phyloP scores from a whole-genome alignment of 2,113 vertebrate genomes.

The Pipra filicauda region DNA sequence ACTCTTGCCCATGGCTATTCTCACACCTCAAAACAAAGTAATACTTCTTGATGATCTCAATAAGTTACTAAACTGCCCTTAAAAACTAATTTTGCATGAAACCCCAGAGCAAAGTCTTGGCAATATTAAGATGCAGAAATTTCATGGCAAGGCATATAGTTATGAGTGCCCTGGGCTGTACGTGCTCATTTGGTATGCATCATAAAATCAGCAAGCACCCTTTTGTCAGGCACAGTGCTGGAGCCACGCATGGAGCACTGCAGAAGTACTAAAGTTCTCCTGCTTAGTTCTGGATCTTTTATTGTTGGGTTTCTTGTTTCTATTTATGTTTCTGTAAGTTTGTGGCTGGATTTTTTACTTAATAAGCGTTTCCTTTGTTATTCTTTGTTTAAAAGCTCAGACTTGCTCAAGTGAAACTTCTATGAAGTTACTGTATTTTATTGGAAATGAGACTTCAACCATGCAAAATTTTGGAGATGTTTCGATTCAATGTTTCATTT shows the following conservation, averaged over 20 bases:
- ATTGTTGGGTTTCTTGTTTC: not conserved
- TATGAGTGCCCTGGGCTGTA: slow-evolving; percentile 72
- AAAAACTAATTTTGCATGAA: slow-evolving; percentile 83
- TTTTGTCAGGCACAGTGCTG: slow-evolving; percentile 70
- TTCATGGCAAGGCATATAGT: slow-evolving; percentile 75
- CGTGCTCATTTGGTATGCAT: slow-evolving; percentile 79
- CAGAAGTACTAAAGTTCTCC: slow-evolving; percentile 40
- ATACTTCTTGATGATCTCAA: slow-evolving; percentile 81
- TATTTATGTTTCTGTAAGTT: not conserved
- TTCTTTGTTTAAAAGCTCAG: not conserved
- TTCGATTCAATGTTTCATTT: not conserved
- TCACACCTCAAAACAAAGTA: slow-evolving; percentile 80
- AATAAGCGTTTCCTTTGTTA: not conserved
- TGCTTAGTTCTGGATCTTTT: slow-evolving; percentile 9
- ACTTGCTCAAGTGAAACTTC: not conserved
- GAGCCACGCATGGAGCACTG: slow-evolving; percentile 32
- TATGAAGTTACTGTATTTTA: not conserved
- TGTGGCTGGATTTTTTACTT: not conserved
- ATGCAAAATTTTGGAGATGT: not conserved
- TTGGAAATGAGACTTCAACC: not conserved
- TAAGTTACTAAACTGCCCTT: slow-evolving; percentile 85
- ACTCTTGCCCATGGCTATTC: slow-evolving; percentile 72
- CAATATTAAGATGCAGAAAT: slow-evolving; percentile 76
- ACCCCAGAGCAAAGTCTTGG: slow-evolving; percentile 77
- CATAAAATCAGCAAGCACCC: slow-evolving; percentile 79